Conservation (phyloP, 2,113 vertebrate species). For the Rhabdomys dilectus region DNA sequence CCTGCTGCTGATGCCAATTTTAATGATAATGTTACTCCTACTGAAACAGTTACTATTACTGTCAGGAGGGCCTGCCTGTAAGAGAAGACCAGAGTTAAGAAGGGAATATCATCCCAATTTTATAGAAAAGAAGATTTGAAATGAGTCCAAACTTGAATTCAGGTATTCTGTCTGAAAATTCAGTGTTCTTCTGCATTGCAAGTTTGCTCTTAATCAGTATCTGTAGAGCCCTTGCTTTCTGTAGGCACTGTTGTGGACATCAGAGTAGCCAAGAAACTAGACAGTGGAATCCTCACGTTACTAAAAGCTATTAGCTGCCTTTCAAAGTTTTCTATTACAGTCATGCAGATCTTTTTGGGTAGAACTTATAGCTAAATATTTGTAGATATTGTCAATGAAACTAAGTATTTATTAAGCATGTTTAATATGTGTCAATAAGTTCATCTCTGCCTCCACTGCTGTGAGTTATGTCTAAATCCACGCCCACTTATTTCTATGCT, state of each 20-base stretch:
- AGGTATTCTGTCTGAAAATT: not conserved
- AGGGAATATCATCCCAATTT: not conserved
- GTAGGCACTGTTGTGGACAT: not conserved
- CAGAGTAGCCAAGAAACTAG: not conserved
- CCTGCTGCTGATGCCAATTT: not conserved
- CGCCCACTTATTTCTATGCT: too few species aligned
- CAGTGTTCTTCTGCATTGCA: not conserved
- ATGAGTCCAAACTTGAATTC: slow-evolving; percentile 1
- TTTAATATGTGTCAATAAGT: not conserved
- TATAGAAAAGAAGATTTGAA: not conserved
- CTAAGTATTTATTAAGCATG: not conserved
- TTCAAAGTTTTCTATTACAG: not conserved
- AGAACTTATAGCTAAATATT: slow-evolving; percentile 35
- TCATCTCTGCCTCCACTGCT: not conserved
- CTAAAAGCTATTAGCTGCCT: not conserved
- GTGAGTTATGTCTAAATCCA: not conserved
- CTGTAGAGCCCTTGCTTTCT: not conserved
- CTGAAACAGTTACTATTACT: slow-evolving; percentile 4
- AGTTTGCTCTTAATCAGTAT: not conserved
- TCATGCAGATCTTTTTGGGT: not conserved
- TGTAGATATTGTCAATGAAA: not conserved
- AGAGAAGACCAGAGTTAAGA: not conserved
- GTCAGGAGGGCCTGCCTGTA: not conserved
- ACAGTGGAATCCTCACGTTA: not conserved
- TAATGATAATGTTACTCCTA: not conserved